Evolutionary conservation across 2,888 invertebrate species (phyloP), one percentile per base, ranked within the genome.

Genomic region (Anthrax anthrax): DNA sequence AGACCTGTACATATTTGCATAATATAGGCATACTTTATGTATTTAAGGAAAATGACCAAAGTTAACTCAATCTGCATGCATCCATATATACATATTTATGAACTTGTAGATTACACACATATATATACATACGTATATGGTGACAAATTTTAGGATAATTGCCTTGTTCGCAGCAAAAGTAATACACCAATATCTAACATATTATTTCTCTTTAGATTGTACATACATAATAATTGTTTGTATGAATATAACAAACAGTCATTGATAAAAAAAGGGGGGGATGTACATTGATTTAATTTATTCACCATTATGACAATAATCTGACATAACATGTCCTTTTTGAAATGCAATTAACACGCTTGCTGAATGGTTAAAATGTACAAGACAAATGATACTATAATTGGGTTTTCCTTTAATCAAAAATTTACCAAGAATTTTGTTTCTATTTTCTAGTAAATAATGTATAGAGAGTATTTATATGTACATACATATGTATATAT

Each of bases 231-330:
- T 23, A 23, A 6, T 6, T 23, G 23, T 6, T 6, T 23, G 5
- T 6, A 23, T 23, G 23, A 40, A 34, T 46, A 41, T 41, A 46
- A 19, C 12, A 9, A 12, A 32, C 29, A 46, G n/a, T n/a, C n/a
- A n/a, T n/a, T n/a, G n/a, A n/a, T n/a, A n/a, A n/a, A n/a, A n/a
- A n/a, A n/a, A n/a, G n/a, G n/a, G 40, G 44, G 42, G 45, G 43
- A 32, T 32, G 40, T 40, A 41, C 29, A 37, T 37, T 46, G 46
- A 46, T 46, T 46, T 46, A 46, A 46, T 46, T 46, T 46, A 46
- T 46, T 46, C 42, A 40, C 41, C 46, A 42, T 46, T 46, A 46
- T 46, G 46, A 46, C 42, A 46, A 46, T 46, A 46, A 46, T 42
- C 46, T 41, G 41, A 37, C 29, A 19, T 29, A 37, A 46, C 46